Percentiles rank a stretch among this genome's conserved stretches.
phyloP scores from a whole-genome alignment of 2,113 vertebrate genomes.

The Gracilinanus agilis region DNA sequence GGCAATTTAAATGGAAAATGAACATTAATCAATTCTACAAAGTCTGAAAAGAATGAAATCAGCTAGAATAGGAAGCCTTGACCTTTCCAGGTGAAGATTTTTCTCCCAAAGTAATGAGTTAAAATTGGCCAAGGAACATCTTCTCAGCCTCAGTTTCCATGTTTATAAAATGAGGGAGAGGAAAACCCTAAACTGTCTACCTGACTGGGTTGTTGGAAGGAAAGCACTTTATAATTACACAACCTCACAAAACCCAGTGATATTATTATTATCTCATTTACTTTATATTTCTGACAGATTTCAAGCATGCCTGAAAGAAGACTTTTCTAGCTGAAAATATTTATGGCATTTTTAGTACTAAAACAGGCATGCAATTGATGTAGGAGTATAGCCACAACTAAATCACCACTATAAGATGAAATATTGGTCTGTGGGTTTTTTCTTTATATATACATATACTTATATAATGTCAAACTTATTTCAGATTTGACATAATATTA shows the following conservation, averaged over 20 bases:
- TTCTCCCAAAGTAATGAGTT: background rate
- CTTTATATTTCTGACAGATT: slow-evolving; percentile 31
- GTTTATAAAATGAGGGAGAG: background rate
- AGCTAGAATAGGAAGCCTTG: background rate
- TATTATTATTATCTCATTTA: background rate
- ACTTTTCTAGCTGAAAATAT: background rate
- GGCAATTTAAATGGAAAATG: background rate
- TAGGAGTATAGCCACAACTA: background rate
- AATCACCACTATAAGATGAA: slow-evolving; percentile 16
- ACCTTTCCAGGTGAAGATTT: background rate
- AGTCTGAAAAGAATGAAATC: background rate
- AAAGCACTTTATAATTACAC: background rate
- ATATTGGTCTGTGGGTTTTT: background rate
- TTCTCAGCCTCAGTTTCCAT: background rate
- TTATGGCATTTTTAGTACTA: background rate
- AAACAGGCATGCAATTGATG: background rate
- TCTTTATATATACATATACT: background rate
- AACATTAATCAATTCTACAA: background rate
- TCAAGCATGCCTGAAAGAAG: background rate
- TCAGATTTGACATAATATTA: no score
- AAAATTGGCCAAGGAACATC: background rate
- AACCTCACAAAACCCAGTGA: background rate
- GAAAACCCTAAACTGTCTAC: background rate
- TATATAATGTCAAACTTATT: no score
- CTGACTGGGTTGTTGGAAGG: background rate